Conservation (phyloP, 2,797 vertebrate genomes). For the Odontamblyopus rebecca region DNA sequence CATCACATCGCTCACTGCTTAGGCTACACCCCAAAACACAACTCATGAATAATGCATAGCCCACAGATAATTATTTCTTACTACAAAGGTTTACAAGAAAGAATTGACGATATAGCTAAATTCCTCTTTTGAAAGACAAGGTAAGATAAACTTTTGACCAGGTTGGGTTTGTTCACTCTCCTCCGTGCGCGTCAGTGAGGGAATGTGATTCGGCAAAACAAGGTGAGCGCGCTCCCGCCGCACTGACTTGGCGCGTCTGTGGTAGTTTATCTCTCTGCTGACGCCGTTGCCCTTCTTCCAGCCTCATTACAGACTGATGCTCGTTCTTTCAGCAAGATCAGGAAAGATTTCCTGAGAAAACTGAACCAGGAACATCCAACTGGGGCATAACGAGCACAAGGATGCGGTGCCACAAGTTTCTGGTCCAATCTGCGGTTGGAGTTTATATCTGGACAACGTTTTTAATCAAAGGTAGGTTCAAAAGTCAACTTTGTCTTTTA, state of each 20-base stretch:
- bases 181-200: conserved; percentile 14
- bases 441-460: conserved; percentile 63
- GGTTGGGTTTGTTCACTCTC: not conserved
- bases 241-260: conserved; percentile 34
- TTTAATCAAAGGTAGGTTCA: conserved; percentile 67
- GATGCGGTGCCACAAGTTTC: conserved; percentile 70
- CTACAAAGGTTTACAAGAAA: not conserved
- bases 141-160: not conserved
- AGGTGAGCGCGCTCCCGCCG: conserved; percentile 50
- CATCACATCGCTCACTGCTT: not conserved
- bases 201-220: conserved; percentile 17
- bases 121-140: not conserved
- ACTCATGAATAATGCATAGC: not conserved
- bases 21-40: not conserved
- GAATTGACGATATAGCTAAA: not conserved
- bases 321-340: conserved; percentile 26
- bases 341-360: conserved; percentile 26
- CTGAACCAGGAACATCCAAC: conserved; percentile 26
- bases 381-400: conserved; percentile 37
- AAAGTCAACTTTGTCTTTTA: not conserved
- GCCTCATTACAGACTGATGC: conserved; percentile 32
- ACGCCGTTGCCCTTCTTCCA: conserved; percentile 11
- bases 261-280: conserved; percentile 11
- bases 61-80: not conserved
- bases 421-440: conserved; percentile 57